Base-by-base conservation (phyloP, 2,888 invertebrate species). In the Entomobrya proxima region DNA sequence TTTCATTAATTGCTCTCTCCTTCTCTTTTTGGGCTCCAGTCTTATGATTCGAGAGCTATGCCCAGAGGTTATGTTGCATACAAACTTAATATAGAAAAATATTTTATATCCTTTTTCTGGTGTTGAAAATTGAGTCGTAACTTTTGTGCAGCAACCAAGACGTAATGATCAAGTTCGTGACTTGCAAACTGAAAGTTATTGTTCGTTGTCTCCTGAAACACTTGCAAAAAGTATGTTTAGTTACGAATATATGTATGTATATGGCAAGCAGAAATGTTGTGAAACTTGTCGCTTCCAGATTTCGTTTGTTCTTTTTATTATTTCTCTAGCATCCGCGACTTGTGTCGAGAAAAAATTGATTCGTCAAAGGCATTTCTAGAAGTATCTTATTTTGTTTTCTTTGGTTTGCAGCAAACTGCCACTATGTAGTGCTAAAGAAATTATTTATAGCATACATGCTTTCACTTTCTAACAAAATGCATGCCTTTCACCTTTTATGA, bases 251-350 rank as follows among this genome's bases (percentile, higher is more conserved):
- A 61, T 37, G 67, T 11, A 18, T 44, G 24, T 27, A 75, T 32
- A 27, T 18, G 18, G 13, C 35, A 77, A 21, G 35, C 27, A 13
- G 21, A 9, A 32, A 18, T 24, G 27, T 37, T 18, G 6, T 55
- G 44, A 61, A 30, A 32, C 47, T 40, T 78, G 78, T 78, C 78
- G 67, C 67, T 67, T 78, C 67, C 78, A 78, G 64, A 78, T 78
- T 47, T 67, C 30, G n/a, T 64, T 47, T n/a, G 24, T 64, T 78
- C 67, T 55, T 55, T 55, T 80, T 64, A n/a, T n/a, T n/a, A n/a
- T n/a, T n/a, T n/a, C n/a, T n/a, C n/a, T n/a, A n/a, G n/a, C n/a
- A n/a, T n/a, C n/a, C n/a, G n/a, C n/a, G n/a, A n/a, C n/a, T n/a
- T n/a, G n/a, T n/a, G n/a, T n/a, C n/a, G n/a, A n/a, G n/a, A n/a